Conservation (phyloP, 1,140 invertebrate species). For the Geopemphigus sp. region DNA sequence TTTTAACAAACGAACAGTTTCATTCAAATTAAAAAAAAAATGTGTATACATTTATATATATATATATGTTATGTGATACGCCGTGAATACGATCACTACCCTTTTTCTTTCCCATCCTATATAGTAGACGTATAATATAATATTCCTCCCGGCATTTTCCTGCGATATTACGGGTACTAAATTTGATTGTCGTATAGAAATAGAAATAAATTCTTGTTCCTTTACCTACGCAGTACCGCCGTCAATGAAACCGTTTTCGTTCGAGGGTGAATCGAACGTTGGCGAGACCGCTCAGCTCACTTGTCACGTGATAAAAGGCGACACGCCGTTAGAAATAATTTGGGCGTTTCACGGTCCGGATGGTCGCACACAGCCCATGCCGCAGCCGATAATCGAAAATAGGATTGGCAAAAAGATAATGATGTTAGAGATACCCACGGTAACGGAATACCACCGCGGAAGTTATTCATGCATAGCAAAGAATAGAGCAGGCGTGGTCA, state of each 20-base stretch:
- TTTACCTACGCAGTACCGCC: slow-evolving; percentile 56
- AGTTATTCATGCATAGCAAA: slow-evolving; percentile 59
- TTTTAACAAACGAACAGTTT: too few relatives aligned
- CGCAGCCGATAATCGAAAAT: slow-evolving; percentile 51
- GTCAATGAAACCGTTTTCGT: slow-evolving; percentile 58
- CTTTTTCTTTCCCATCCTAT: too few relatives aligned
- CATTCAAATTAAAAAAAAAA: too few relatives aligned
- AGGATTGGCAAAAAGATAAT: slow-evolving; percentile 50
- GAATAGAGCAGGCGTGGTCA: slow-evolving; percentile 55
- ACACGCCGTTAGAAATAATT: slow-evolving; percentile 69
- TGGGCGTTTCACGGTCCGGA: slow-evolving; percentile 63
- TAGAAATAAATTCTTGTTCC: not conserved
- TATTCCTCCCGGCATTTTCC: slow-evolving; percentile 7
- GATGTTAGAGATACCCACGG: slow-evolving; percentile 51
- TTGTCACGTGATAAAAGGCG: slow-evolving; percentile 72
- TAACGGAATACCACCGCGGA: slow-evolving; percentile 56
- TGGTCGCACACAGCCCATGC: slow-evolving; percentile 28
- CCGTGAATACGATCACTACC: too few relatives aligned
- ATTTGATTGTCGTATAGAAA: too few relatives aligned
- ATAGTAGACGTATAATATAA: not conserved
- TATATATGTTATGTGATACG: too few relatives aligned
- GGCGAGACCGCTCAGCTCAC: slow-evolving; percentile 58
- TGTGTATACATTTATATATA: too few relatives aligned
- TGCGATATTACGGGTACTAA: not conserved
- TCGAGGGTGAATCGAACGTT: slow-evolving; percentile 59